Base-by-base conservation (phyloP, 1,140 invertebrate genomes). In the Cydia pomonella region DNA sequence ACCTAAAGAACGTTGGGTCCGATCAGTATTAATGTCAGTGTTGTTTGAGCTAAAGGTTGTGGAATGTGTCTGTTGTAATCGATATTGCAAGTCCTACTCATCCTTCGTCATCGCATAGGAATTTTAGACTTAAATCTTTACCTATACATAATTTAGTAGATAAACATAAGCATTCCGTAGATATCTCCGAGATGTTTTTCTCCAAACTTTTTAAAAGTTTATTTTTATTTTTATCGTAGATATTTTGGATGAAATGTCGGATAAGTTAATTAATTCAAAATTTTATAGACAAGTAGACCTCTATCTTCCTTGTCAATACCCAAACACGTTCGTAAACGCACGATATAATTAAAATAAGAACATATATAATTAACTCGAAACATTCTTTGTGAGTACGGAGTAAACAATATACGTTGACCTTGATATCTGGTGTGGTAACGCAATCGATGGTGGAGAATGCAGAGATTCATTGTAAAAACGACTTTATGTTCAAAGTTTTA, bases 71-170 rank as follows among this genome's bases (percentile, higher is more conserved):
- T 59, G 53, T 59, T 59, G 53, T 59, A 59, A 59, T 59, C 53
- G 53, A 59, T 59, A 59, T 59, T 59, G 53, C 21, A 21, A 23
- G 21, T 2, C 18, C 10, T 23, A 59, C 18, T 23, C 53, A 23
- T 59, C 53, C 53, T 59, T 59, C 18, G 53, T 59, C 53, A 59
- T 59, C 53, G n/a, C 18, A 59, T 59, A 59, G 53, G 53, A 59
- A 59, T 59, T 23, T 10, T 59, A 59, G 18, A 2, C 7, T 59
- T n/a, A 23, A 23, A 59, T 23, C 9, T 23, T 23, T 21, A 3
- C 16, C 6, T 50, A 12, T 21, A 59, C 9, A 23, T 59, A 23
- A 23, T 12, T 23, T 59, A 10, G 2, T 3, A 59, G 9, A 7
- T 18, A 23, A 23, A 0, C 16, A n/a, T n/a, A 53, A 4, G 5